Conservation (phyloP, 2,113 vertebrate genomes). For the Sarotherodon lohbergeri region DNA sequence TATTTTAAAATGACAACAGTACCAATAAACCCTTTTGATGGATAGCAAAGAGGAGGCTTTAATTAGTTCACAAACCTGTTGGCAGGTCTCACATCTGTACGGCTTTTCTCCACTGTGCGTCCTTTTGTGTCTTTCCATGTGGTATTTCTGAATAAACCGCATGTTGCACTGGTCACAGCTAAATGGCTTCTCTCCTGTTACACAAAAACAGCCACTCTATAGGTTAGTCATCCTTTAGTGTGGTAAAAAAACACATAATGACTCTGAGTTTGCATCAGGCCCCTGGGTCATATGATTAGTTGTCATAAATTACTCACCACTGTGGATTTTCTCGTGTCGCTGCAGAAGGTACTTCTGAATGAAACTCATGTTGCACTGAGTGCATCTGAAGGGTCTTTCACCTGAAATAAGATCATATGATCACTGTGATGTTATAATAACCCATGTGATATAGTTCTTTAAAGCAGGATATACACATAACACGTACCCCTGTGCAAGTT, state of each 20-base stretch:
- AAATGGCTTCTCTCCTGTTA: constrained; percentile 92
- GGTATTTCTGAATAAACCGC: constrained; percentile 99
- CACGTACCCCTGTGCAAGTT: neutral
- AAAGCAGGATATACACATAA: neutral
- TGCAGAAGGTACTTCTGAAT: constrained; percentile 99
- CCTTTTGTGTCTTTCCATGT: constrained; percentile 99
- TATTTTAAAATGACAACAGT: neutral
- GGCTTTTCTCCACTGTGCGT: constrained; percentile 99
- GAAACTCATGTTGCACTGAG: constrained; percentile 98
- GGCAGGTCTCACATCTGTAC: constrained; percentile 98
- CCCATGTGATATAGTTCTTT: neutral
- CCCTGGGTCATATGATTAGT: no score
- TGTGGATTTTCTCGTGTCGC: constrained; percentile 97
- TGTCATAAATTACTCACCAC: constrained; percentile 65
- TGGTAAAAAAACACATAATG: neutral
- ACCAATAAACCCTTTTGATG: neutral
- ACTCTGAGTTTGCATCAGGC: neutral
- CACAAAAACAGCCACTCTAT: neutral
- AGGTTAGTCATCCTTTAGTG: neutral
- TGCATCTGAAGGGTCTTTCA: constrained; percentile 96
- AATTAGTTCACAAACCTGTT: constrained; percentile 74
- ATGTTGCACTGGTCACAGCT: constrained; percentile 98
- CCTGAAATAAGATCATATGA: constrained; percentile 55
- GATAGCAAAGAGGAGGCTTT: neutral
- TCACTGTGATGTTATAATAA: neutral